Evolutionary conservation across 2,888 invertebrate species (phyloP), one percentile per base, ranked within the genome.

Genomic region (Meghimatium bilineatum): DNA sequence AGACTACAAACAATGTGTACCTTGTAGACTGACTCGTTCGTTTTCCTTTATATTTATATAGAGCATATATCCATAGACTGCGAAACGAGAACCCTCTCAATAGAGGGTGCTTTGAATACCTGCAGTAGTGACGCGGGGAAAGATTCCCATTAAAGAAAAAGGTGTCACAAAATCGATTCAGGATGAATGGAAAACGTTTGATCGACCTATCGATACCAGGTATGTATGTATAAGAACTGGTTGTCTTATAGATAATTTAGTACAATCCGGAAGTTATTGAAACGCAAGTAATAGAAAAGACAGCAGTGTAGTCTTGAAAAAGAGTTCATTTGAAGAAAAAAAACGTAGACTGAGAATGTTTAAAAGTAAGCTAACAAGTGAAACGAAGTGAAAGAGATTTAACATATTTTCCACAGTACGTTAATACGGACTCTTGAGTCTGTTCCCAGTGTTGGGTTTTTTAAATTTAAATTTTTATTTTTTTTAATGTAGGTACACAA

Each of bases 161-260:
- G 72, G 72, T 72, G 72, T 49, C n/a, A 72, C 17, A 44, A 72
- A 74, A 74, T 74, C 74, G 52, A 74, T 74, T 52, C 74, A 29
- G 74, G 32, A 78, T 78, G 78, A 78, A 66, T 56, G 66, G 66
- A n/a, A 78, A 49, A 63, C 67, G 44, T 29, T 29, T 38, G 44
- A 78, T 78, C 44, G 78, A 66, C 29, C 66, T 78, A 44, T 29
- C 78, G 29, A 20, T 78, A 66, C 1, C 78, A 49, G 66, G 78
- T 78, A 63, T 23, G 66, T 78, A 6, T 32, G 29, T 36, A 12
- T 36, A 69, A 69, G 36, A 20, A 72, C 44, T 14, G 44, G 14
- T 44, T 72, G n/a, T 72, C n/a, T 23, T 8, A 1, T 1, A 29
- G n/a, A 44, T 1, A 44, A 12, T n/a, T 44, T 6, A 44, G n/a